Percentiles rank a stretch among this genome's conserved stretches.
phyloP scores from a whole-genome alignment of 2,113 vertebrate species.

The Microcebus tavaratra region DNA sequence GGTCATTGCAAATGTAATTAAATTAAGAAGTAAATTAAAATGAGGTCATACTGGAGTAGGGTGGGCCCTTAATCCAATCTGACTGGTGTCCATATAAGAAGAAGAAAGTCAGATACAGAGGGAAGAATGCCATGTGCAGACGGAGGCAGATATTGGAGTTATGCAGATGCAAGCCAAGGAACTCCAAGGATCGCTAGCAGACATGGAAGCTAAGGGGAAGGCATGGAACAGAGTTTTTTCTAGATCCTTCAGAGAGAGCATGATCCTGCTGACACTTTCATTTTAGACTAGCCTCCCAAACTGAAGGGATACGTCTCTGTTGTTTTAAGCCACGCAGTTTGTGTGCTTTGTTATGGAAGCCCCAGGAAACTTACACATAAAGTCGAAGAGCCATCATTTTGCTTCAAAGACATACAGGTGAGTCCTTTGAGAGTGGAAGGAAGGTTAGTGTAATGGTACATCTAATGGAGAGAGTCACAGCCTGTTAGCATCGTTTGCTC shows the following conservation, averaged over 20 bases:
- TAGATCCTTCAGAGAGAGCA: background rate
- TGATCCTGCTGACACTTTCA: background rate
- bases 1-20: background rate
- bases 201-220: background rate
- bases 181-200: background rate
- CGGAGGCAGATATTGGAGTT: background rate
- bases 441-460: background rate
- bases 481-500: background rate
- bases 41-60: background rate
- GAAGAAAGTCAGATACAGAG: background rate
- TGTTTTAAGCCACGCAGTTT: background rate
- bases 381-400: background rate
- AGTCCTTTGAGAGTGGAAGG: background rate
- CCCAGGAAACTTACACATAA: background rate
- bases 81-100: background rate
- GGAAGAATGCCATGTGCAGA: background rate
- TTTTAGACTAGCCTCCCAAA: background rate
- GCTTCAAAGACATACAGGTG: background rate
- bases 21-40: background rate
- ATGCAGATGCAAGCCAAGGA: background rate
- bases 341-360: background rate
- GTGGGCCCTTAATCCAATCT: background rate
- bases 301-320: background rate
- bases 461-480: background rate
- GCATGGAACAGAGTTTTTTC: background rate